phyloP scores from a whole-genome alignment of 2,888 invertebrate genomes.

The Cheilosia pagana region DNA sequence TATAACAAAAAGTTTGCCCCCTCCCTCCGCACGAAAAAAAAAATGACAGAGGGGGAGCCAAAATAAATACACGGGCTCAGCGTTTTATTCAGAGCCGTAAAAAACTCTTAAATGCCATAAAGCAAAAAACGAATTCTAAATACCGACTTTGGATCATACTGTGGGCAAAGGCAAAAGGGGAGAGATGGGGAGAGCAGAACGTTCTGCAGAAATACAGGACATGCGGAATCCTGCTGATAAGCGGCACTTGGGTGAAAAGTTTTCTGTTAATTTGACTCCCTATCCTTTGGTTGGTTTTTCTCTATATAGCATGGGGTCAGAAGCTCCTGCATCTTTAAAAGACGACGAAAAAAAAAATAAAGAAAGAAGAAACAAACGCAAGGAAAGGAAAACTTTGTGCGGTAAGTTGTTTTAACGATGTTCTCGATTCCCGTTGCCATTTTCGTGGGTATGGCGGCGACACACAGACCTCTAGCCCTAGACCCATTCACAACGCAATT shows the following conservation, averaged over 20 bases:
- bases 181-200: background rate
- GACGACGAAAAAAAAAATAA: conserved; percentile 19
- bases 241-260: conserved; percentile 61
- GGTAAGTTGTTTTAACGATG: conserved; percentile 68
- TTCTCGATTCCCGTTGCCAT: conserved; percentile 42
- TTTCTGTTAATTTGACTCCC: conserved; percentile 72
- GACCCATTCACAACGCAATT: conserved; percentile 65
- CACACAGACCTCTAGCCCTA: conserved; percentile 19
- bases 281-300: conserved; percentile 43
- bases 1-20: conserved; percentile 42
- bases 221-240: conserved; percentile 66
- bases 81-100: conserved; percentile 60
- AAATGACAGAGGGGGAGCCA: background rate
- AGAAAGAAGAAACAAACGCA: too few relatives aligned
- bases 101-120: conserved; percentile 63
- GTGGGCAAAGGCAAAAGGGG: background rate
- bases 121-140: conserved; percentile 43
- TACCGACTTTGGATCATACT: conserved; percentile 22
- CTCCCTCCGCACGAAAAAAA: background rate
- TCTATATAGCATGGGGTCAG: conserved; percentile 42
- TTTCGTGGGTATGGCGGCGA: conserved; percentile 26
- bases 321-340: conserved; percentile 53
- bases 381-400: conserved; percentile 55
- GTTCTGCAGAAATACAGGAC: conserved; percentile 20
- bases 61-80: conserved; percentile 50